Evolutionary conservation across 2,797 vertebrate species (phyloP), one percentile per base, ranked within the genome.

Genomic region (Phataginus tricuspis): DNA sequence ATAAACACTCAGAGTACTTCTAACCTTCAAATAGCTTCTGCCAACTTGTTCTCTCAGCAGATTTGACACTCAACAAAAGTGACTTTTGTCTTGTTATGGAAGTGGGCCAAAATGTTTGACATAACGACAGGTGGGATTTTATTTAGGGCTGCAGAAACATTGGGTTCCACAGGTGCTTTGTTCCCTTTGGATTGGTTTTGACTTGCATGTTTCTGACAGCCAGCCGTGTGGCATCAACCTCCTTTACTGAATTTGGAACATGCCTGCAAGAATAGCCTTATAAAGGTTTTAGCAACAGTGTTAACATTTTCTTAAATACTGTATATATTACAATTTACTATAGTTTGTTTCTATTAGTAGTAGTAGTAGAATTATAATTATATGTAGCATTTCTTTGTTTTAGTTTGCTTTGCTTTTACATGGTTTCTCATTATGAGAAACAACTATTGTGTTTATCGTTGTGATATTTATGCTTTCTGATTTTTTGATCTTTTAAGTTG

Each of bases 141-240:
- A 98, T 98, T 98, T 98, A 98, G 98, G 97, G 97, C 98, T 98
- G 96, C 97, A 97, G 95, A 98, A 98, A 98, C 97, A 51, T 94
- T 94, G 97, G 96, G 95, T 96, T 98, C 97, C 98, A 97, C 97
- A 71, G 95, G 79, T 97, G 98, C 99, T 99, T 99, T 99, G 98
- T 99, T 98, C 98, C 92, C 96, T 96, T 94, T 98, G 98, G 98
- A 98, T 98, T 99, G 97, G 99, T 99, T 99, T 99, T 98, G 98
- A 99, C 99, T 98, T 98, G 98, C 97, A 97, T 98, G 98, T 98
- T 99, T 98, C 98, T 98, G 98, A 98, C 98, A 98, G 97, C 98
- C 98, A 98, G 97, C 98, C 97, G 98, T 98, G 98, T 98, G 98
- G 97, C 98, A 97, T 98, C 98, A 91, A 97, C 98, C 97, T 98